Percentiles rank a stretch among this genome's conserved stretches.
These are phyloP conservation scores for Girardia tigrina DNA, from an alignment of 2,888 invertebrate genomes.

Conservation along the genomic window DNA sequence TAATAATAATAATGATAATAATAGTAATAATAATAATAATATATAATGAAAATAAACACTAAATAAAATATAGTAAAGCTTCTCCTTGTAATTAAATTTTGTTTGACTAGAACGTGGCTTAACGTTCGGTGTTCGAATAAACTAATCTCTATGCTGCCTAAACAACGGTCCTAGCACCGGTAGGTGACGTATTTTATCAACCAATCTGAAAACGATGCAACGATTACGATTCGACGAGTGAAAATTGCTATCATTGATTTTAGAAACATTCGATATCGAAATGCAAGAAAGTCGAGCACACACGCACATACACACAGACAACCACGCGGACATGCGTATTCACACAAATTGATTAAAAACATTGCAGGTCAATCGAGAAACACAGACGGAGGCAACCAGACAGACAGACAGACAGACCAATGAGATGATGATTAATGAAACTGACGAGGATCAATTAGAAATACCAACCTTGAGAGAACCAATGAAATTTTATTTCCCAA, in stretches of 20 bases:
- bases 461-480: background rate
- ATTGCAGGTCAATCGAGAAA: too few species aligned
- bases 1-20: too few species aligned
- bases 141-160: background rate
- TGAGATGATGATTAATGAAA: background rate
- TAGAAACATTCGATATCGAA: too few species aligned
- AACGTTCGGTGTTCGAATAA: background rate
- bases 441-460: too few species aligned
- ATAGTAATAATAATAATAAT: too few species aligned
- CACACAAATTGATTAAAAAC: too few species aligned
- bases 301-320: background rate
- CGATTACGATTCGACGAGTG: too few species aligned
- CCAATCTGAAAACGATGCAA: slow-evolving; percentile 7
- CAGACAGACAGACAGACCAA: background rate
- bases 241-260: too few species aligned
- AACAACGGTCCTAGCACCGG: background rate
- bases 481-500: background rate
- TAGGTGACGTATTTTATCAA: slow-evolving; percentile 8
- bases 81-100: background rate
- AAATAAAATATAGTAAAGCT: slow-evolving; percentile 23
- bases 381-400: background rate
- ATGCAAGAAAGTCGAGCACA: too few species aligned
- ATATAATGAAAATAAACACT: background rate
- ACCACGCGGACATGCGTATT: background rate
- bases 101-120: background rate